Base-by-base conservation (phyloP, 2,797 vertebrate genomes). In the Cryptoblepharus egeriae region DNA sequence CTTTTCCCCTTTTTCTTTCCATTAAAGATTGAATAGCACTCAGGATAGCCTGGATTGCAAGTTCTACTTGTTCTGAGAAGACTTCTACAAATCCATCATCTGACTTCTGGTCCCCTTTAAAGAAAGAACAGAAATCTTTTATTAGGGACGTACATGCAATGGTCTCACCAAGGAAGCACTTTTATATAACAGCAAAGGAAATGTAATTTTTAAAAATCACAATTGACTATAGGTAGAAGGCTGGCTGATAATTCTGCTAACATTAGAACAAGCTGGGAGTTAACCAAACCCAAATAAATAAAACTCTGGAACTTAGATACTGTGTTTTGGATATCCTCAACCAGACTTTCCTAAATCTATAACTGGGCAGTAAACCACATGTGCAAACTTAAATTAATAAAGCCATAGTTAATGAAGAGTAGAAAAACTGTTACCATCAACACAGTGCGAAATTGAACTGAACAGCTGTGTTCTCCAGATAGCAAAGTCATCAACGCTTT, bases 21-120 rank as follows among this genome's bases (percentile, higher is more conserved):
- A 96, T 94, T 32, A 99, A 94, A 30, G 91, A 96, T 95, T 99
- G 99, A 55, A 99, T 95, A 2, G 97, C 96, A 94, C 94, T 97
- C 74, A 99, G 95, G 81, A 99, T 93, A 5, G 90, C 90, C 87
- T 10, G 97, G 91, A 99, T 98, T 90, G 95, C 96, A 2, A 90
- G 89, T 94, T 99, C 98, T 88, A 99, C 89, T 85, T 97, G 95
- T 28, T 94, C 92, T 2, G 97, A 97, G 93, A 99, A 98, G 82
- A 96, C 94, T 0, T 94, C 88, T 26, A 95, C 90, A 92, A 97
- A 98, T 2, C 88, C 93, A 91, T 96, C 95, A 74, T 94, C 93
- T 0, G 80, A 85, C 63, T 57, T 77, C 20, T 93, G 90, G 79
- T 87, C 90, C 83, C 92, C 95, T 96, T 92, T 35, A 55, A 82